Evolutionary conservation across 1,140 invertebrate genomes (phyloP), one percentile per base, ranked within the genome.

Genomic region (Anthonomus grandis): DNA sequence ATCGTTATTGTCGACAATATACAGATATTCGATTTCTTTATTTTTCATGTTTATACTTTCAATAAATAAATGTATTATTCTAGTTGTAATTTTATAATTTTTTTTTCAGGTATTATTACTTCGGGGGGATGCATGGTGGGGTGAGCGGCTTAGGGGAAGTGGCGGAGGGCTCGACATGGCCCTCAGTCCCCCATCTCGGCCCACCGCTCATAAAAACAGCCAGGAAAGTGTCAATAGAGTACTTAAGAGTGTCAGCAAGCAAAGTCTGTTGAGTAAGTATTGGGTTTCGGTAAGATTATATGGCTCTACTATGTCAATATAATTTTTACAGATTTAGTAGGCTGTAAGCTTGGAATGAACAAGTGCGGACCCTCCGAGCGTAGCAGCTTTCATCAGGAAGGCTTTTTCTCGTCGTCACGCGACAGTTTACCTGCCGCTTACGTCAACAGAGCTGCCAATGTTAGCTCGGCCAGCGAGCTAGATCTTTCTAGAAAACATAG

Each of bases 361-460:
- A 76, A 75, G 68, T 53, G 53, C 27, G 74, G 59, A 36, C 62
- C 62, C 71, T 44, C 49, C n/a, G 59, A 59, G 25, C 68, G 72
- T 42, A 52, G 55, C 47, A 60, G 55, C 42, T 64, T 64, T 36
- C 61, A 65, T 31, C 63, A 67, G 38, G 64, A 66, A 76, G 76
- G 78, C 54, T 83, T 81, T 74, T 85, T 85, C 74, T 83, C 83
- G 46, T 83, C 86, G 66, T 86, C 84, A 57, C 78, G 85, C 58
- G 87, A 90, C 66, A 88, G 86, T 61, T 80, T 88, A 66, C 82
- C 86, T 57, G 85, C 84, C 42, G 82, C 83, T 64, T 83, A 84
- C 78, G 80, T 83, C 66, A 85, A 85, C 74, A 72, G 69, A 21
- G 70, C 70, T n/a, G 80, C 80, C 25, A 83, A 82, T 73, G 79